Percentiles rank a stretch among this genome's conserved stretches.
Conservation (phyloP, 2,888 invertebrate species). For the Maniola hyperantus region DNA sequence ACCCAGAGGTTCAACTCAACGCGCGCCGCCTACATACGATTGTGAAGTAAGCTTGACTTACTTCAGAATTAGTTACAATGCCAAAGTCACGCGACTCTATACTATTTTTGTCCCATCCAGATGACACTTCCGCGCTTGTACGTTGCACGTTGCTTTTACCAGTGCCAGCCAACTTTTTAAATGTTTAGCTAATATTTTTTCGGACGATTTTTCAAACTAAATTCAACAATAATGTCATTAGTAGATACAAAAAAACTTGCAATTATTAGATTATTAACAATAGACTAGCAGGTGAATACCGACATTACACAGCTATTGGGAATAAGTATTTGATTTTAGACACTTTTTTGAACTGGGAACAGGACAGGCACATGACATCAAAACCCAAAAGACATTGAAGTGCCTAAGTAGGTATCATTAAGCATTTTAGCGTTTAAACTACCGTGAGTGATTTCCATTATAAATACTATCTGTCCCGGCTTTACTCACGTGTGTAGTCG, state of each 20-base stretch:
- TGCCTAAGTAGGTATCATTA: too few relatives aligned
- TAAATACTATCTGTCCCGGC: too few relatives aligned
- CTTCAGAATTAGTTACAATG: constrained; percentile 47
- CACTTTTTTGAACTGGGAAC: too few relatives aligned
- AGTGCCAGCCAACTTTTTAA: constrained; percentile 37
- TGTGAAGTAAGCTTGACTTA: constrained; percentile 35
- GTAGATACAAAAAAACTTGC: neutral
- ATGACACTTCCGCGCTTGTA: constrained; percentile 45
- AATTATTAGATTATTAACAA: neutral
- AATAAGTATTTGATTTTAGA: too few relatives aligned
- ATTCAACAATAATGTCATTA: neutral
- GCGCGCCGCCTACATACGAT: constrained; percentile 33
- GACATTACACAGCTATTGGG: neutral
- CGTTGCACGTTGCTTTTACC: constrained; percentile 30
- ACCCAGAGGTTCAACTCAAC: constrained; percentile 24
- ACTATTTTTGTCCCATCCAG: constrained; percentile 38
- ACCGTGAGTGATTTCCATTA: too few relatives aligned
- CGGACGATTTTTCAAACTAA: neutral
- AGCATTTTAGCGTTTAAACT: too few relatives aligned
- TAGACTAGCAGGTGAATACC: neutral
- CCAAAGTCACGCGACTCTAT: constrained; percentile 53
- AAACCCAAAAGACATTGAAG: too few relatives aligned
- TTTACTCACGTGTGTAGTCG: too few relatives aligned
- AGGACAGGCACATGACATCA: too few relatives aligned
- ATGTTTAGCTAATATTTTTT: constrained; percentile 18